Conservation (phyloP, 2,797 vertebrate genomes). For the Anabacerthia variegaticeps region DNA sequence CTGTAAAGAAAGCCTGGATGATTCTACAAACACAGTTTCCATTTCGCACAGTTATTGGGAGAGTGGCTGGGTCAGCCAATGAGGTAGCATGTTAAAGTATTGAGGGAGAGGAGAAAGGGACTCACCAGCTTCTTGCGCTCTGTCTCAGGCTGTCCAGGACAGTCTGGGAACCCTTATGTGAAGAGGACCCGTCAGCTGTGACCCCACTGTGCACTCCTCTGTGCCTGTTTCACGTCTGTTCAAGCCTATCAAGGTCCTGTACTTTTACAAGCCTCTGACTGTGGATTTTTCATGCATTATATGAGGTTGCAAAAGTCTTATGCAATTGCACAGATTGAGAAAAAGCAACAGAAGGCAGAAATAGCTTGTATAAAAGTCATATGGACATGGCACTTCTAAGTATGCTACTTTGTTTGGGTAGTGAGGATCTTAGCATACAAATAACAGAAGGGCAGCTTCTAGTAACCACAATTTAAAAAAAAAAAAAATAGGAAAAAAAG, state of each 20-base stretch:
- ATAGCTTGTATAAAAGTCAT: not conserved
- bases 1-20: not conserved
- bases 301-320: not conserved
- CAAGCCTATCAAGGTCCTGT: not conserved
- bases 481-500: not conserved
- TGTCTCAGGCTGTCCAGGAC: not conserved
- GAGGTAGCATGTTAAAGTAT: not conserved
- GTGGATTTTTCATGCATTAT: not conserved
- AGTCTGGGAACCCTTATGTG: not conserved
- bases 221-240: not conserved
- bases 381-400: not conserved
- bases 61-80: not conserved
- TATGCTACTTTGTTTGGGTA: constrained; percentile 6
- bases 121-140: not conserved
- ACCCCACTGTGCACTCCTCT: not conserved
- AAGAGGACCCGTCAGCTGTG: not conserved
- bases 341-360: not conserved
- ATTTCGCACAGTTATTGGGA: not conserved
- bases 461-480: constrained; percentile 4
- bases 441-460: constrained; percentile 26
- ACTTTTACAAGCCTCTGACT: not conserved
- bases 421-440: not conserved
- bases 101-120: not conserved
- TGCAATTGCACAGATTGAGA: not conserved
- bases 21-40: not conserved